Evolutionary conservation across 2,888 invertebrate genomes (phyloP).

Genomic region (Lochmaea capreae): DNA sequence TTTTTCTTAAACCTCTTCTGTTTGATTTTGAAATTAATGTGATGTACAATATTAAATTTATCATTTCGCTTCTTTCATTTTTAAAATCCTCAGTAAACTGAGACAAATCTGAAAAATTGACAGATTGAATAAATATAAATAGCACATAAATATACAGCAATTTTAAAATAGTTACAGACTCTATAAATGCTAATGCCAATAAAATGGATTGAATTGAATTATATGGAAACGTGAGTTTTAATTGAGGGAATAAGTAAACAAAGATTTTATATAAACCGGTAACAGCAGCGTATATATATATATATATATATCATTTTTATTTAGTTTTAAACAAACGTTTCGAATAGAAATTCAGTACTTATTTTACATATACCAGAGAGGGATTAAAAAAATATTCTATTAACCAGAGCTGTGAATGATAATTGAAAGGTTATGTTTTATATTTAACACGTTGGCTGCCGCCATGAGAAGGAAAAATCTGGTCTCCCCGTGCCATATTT

Average conservation of each 20-base stretch:
- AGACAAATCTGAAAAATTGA: neutral
- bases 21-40: neutral
- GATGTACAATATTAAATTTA: too few species aligned
- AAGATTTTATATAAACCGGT: conserved; percentile 19
- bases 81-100: neutral
- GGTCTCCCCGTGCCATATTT: too few species aligned
- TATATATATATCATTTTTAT: conserved; percentile 24
- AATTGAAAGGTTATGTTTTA: too few species aligned
- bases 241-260: conserved; percentile 24
- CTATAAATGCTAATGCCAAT: conserved; percentile 1
- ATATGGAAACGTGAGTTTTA: conserved; percentile 16
- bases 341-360: conserved; percentile 4
- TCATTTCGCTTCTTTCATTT: neutral
- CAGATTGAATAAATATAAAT: neutral
- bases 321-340: conserved; percentile 19
- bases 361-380: conserved; percentile 14
- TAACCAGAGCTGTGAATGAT: too few species aligned
- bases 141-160: neutral
- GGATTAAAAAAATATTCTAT: neutral
- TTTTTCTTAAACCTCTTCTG: neutral
- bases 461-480: too few species aligned
- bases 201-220: conserved; percentile 2
- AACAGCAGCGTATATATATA: conserved; percentile 1
- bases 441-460: too few species aligned
- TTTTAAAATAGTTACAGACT: neutral